phyloP scores from a whole-genome alignment of 2,888 invertebrate species.

The Danaus chrysippus region DNA sequence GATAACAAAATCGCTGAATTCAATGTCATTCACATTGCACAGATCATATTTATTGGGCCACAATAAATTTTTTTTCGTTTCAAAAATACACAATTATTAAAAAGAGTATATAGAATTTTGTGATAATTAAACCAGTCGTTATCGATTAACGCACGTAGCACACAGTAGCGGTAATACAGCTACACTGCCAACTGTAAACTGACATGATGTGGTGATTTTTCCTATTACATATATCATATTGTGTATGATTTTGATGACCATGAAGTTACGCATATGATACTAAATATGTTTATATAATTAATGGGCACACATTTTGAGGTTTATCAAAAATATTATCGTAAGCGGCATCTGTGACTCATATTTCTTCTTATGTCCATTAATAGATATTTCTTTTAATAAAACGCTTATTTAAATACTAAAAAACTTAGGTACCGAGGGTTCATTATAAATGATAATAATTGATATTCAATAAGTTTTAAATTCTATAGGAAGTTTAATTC shows the following conservation, averaged over 20 bases:
- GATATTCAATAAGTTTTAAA: too few relatives aligned
- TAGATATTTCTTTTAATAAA: too few relatives aligned
- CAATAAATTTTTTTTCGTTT: background rate
- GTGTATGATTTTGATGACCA: background rate
- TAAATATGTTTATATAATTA: too few relatives aligned
- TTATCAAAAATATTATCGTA: too few relatives aligned
- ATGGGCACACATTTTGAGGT: too few relatives aligned
- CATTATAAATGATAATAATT: too few relatives aligned
- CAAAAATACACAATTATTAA: background rate
- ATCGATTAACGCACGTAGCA: background rate
- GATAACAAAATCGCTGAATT: slow-evolving; percentile 4
- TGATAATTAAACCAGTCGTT: background rate
- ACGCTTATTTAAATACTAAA: too few relatives aligned
- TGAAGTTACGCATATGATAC: background rate
- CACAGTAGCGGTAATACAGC: slow-evolving; percentile 9
- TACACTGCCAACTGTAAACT: slow-evolving; percentile 9
- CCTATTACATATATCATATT: background rate
- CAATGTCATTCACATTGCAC: slow-evolving; percentile 4
- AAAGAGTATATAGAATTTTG: background rate
- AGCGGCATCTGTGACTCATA: too few relatives aligned
- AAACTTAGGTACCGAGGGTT: too few relatives aligned
- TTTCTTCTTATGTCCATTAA: too few relatives aligned
- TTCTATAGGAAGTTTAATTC: too few relatives aligned
- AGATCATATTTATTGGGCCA: background rate
- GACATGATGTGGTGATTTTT: background rate